Evolutionary conservation across 1,140 invertebrate genomes (phyloP).

Genomic region (Helicorthomorpha holstii): DNA sequence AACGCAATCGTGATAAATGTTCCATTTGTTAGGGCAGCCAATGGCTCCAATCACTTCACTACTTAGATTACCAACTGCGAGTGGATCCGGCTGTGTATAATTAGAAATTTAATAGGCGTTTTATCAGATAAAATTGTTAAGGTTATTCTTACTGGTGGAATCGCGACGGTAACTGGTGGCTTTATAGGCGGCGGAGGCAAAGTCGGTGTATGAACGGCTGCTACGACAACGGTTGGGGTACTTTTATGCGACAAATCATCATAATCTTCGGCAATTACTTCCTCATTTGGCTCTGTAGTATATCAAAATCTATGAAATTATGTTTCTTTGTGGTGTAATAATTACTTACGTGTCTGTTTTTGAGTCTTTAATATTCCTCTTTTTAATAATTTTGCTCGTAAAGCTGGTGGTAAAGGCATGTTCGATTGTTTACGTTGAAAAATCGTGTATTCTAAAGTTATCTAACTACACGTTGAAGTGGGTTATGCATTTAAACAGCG

Average conservation of each 20-base stretch:
- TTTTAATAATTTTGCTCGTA: conserved; percentile 68
- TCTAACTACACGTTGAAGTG: too few relatives aligned
- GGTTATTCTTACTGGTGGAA: not conserved
- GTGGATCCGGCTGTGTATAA: not conserved
- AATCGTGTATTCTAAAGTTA: too few relatives aligned
- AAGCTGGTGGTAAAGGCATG: conserved; percentile 73
- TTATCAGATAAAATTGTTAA: not conserved
- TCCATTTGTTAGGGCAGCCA: conserved; percentile 90
- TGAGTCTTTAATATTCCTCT: conserved; percentile 42
- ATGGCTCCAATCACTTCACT: conserved; percentile 31
- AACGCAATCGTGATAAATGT: conserved; percentile 84
- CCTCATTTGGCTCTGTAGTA: conserved; percentile 34
- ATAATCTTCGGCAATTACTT: conserved; percentile 78
- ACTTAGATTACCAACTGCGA: not conserved
- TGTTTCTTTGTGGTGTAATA: too few relatives aligned
- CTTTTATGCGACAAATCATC: conserved; percentile 32
- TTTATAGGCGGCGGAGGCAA: too few relatives aligned
- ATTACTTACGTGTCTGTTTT: conserved; percentile 8
- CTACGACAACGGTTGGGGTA: not conserved
- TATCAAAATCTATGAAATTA: too few relatives aligned
- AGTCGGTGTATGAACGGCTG: too few relatives aligned
- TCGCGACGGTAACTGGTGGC: not conserved
- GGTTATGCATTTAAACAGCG: too few relatives aligned
- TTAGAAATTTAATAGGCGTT: not conserved
- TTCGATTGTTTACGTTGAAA: too few relatives aligned